phyloP scores from a whole-genome alignment of 1,140 invertebrate species.

The Drosophila tani region DNA sequence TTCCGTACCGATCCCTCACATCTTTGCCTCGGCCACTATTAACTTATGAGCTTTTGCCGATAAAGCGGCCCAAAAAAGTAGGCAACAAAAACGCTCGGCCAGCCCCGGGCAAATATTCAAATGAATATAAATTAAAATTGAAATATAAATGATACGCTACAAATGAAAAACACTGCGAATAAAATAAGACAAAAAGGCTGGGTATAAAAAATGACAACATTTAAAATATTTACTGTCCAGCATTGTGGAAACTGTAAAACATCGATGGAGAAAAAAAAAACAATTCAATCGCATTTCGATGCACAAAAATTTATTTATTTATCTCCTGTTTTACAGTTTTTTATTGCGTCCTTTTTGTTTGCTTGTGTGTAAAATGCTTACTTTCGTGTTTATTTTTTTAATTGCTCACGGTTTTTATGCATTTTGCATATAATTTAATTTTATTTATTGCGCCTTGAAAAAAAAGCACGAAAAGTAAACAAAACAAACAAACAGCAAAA shows the following conservation, averaged over 20 bases:
- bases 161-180: conserved; percentile 36
- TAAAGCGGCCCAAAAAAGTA: conserved; percentile 18
- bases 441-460: conserved; percentile 70
- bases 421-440: conserved; percentile 77
- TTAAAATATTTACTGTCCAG: conserved; percentile 77
- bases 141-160: conserved; percentile 73
- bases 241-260: conserved; percentile 74
- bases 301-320: conserved; percentile 70
- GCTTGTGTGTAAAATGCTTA: conserved; percentile 57
- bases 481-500: conserved; percentile 39
- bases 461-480: conserved; percentile 5
- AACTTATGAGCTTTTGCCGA: conserved; percentile 68
- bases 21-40: conserved; percentile 31
- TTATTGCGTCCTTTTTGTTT: conserved; percentile 45
- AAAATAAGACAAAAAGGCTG: conserved; percentile 16
- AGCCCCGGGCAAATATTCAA: conserved; percentile 40
- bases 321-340: conserved; percentile 58
- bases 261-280: conserved; percentile 33
- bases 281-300: conserved; percentile 65
- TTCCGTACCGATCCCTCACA: not conserved
- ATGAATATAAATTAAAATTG: conserved; percentile 80
- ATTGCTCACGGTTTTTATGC: conserved; percentile 66
- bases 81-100: conserved; percentile 2
- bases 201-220: conserved; percentile 49
- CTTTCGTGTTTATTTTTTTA: conserved; percentile 79